A percentile compares a stretch with the other conserved stretches of the same genome.
These are phyloP conservation scores for Coregonus sp. DNA, from an alignment of 2,797 vertebrate genomes.

Conservation along the genomic window DNA sequence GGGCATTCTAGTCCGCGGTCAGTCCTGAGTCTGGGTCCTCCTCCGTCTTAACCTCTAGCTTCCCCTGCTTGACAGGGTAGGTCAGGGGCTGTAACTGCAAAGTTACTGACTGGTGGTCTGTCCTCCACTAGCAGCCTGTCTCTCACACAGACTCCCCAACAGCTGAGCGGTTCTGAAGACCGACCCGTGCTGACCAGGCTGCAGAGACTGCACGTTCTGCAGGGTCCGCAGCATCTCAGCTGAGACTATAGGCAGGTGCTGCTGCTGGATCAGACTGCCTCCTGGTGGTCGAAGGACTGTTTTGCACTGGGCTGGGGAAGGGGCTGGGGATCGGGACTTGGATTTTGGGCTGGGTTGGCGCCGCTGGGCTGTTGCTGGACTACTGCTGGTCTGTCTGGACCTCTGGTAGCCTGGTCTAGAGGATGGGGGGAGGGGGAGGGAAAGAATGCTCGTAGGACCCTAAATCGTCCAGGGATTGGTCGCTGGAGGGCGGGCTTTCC, in stretches of 20 bases:
- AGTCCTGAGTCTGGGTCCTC: not conserved
- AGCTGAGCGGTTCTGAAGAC: slow-evolving; percentile 93
- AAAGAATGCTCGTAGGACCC: slow-evolving; percentile 50
- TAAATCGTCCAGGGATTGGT: slow-evolving; percentile 71
- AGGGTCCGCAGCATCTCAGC: slow-evolving; percentile 90
- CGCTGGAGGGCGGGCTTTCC: slow-evolving; percentile 67
- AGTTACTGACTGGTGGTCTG: slow-evolving; percentile 79
- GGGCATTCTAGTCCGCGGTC: not conserved
- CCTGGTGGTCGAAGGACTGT: slow-evolving; percentile 68
- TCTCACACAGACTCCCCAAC: slow-evolving; percentile 81
- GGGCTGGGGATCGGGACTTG: slow-evolving; percentile 38
- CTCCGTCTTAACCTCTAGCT: not conserved
- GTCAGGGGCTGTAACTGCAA: slow-evolving; percentile 84
- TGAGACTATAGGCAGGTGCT: slow-evolving; percentile 81
- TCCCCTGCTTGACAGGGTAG: slow-evolving; percentile 76
- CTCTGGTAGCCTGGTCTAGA: slow-evolving; percentile 54
- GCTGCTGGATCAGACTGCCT: slow-evolving; percentile 81
- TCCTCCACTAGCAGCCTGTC: slow-evolving; percentile 76
- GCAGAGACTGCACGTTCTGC: slow-evolving; percentile 81
- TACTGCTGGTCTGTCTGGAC: slow-evolving; percentile 60
- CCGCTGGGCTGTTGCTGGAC: slow-evolving; percentile 50
- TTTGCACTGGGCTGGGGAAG: slow-evolving; percentile 45
- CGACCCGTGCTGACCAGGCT: slow-evolving; percentile 81
- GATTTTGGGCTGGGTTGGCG: slow-evolving; percentile 49
- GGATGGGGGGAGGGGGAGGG: slow-evolving; percentile 57